Base-by-base conservation (phyloP, 2,797 vertebrate genomes). In the Lepus oiostolus region DNA sequence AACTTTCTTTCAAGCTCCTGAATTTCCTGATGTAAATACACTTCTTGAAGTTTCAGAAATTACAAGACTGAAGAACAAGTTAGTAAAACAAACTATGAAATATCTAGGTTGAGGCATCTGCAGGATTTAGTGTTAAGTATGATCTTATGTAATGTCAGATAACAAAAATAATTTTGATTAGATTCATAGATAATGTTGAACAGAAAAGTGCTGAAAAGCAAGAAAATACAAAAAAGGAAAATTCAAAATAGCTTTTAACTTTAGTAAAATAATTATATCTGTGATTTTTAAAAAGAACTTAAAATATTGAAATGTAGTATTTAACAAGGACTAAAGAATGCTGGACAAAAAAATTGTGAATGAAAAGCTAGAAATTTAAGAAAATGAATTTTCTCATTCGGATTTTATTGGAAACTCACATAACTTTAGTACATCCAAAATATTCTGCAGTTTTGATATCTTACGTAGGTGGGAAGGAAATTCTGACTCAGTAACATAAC, bases 151-250 rank as follows among this genome's bases (percentile, higher is more conserved):
- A 93, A 84, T 47, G 85, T 83, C 87, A 91, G n/a, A 84, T 85
- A 92, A 85, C 79, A 85, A 93, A 94, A 96, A 96, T 72, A 93
- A 54, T 92, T 90, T 92, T 96, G 95, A 94, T 93, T 96, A 95
- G 96, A 95, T 95, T 95, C 83, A 92, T 65, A 96, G 83, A 93
- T 88, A 84, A 68, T 93, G 77, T 71, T 93, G 88, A 96, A 92
- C 22, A 76, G 28, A 80, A 26, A 91, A 28, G 58, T 92, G n/a
- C 80, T 95, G 22, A 92, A 88, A 94, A 90, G 90, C 22, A 82
- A 26, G 83, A 88, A 30, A 93, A 81, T 54, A 80, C 65, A 83
- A 68, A 35, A 90, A 9, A 81, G 52, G 42, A 93, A 80, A 94
- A 93, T 81, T 87, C 54, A 87, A 93, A 95, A 87, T 87, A 79